These are phyloP conservation scores for Drosophila subsilvestris DNA, from an alignment of 2,888 invertebrate genomes.

Conservation along the genomic window DNA sequence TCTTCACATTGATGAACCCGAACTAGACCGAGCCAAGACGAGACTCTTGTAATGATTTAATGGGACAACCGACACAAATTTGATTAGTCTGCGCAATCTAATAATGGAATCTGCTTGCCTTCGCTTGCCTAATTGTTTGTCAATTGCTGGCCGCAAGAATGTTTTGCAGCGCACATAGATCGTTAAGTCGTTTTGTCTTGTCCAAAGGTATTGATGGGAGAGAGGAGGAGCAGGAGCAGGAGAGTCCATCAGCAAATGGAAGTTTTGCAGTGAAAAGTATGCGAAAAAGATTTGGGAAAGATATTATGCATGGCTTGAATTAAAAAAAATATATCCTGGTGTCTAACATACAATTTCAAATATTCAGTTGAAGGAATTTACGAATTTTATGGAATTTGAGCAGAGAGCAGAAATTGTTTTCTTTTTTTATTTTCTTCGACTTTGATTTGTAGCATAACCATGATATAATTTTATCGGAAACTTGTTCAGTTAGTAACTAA, in stretches of 20 bases:
- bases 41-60: slow-evolving; percentile 62
- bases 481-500: background rate
- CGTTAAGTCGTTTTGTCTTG: slow-evolving; percentile 1
- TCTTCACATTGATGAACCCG: slow-evolving; percentile 19
- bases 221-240: too few relatives aligned
- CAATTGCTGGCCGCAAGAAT: slow-evolving; percentile 1
- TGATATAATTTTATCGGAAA: background rate
- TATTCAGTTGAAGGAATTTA: too few relatives aligned
- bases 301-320: background rate
- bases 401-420: background rate
- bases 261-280: background rate
- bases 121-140: slow-evolving; percentile 25
- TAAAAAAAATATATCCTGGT: background rate
- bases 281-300: background rate
- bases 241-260: too few relatives aligned
- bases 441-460: background rate
- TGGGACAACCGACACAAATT: slow-evolving; percentile 46
- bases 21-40: slow-evolving; percentile 20
- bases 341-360: too few relatives aligned
- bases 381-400: too few relatives aligned
- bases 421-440: background rate
- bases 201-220: background rate
- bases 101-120: slow-evolving; percentile 27
- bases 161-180: background rate
- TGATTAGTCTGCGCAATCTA: slow-evolving; percentile 50